These are phyloP conservation scores for Tenthredo mesomela DNA, from an alignment of 2,888 invertebrate species.

Conservation along the genomic window DNA sequence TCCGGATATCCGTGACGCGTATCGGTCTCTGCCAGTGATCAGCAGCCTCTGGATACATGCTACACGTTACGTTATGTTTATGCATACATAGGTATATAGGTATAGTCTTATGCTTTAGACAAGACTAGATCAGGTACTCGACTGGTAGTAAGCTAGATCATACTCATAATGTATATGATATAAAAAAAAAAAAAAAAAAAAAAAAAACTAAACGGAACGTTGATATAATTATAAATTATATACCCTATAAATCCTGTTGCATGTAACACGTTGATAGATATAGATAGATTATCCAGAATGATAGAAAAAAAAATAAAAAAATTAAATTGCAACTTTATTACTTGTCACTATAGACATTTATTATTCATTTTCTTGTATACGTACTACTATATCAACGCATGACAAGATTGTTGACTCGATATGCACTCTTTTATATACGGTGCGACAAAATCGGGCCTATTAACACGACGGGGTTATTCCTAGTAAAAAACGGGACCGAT, in stretches of 20 bases:
- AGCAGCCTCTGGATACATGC: conserved; percentile 27
- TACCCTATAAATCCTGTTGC: not conserved
- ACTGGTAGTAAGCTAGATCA: not conserved
- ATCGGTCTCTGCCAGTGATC: conserved; percentile 34
- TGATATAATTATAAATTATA: conserved; percentile 21
- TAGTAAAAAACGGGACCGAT: not conserved
- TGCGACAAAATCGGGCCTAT: not conserved
- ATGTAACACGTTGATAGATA: not conserved
- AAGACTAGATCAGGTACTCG: not conserved
- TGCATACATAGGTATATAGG: not conserved
- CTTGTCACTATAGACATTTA: not conserved
- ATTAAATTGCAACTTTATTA: not conserved
- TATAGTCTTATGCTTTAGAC: not conserved
- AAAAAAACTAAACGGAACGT: not conserved
- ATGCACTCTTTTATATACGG: not conserved
- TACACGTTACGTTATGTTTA: conserved; percentile 9
- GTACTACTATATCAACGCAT: not conserved
- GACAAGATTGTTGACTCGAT: not conserved
- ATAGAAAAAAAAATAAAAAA: not conserved
- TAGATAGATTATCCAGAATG: not conserved
- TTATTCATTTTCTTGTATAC: not conserved
- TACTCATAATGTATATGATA: not conserved
- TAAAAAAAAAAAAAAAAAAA: not conserved
- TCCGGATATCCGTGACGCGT: conserved; percentile 45
- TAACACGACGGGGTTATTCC: not conserved